Evolutionary conservation across 2,888 invertebrate genomes (phyloP).

Genomic region (Hypolimnas misippus): DNA sequence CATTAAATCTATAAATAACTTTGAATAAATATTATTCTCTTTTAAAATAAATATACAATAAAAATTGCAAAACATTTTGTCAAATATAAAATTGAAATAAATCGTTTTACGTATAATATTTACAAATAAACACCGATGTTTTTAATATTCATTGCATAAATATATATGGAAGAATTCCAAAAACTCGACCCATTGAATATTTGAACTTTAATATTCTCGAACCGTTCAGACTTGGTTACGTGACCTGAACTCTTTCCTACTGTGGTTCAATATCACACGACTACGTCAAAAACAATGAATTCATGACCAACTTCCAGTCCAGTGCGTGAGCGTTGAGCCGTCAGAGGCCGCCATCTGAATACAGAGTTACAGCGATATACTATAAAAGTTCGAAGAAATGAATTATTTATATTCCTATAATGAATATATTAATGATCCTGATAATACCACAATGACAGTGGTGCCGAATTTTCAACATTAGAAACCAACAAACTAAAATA

Average conservation of each 20-base stretch:
- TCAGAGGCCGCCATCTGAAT: constrained; percentile 60
- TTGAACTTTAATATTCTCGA: constrained; percentile 71
- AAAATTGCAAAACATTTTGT: too few relatives aligned
- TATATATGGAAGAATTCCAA: constrained; percentile 65
- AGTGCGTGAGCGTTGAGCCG: constrained; percentile 62
- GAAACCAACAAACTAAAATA: background rate
- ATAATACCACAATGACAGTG: background rate
- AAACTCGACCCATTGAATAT: constrained; percentile 70
- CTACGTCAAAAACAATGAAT: constrained; percentile 77
- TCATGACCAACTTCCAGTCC: constrained; percentile 73
- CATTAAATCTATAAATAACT: background rate
- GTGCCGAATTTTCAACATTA: background rate
- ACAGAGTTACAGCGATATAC: constrained; percentile 55
- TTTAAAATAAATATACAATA: too few relatives aligned
- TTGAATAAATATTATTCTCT: background rate
- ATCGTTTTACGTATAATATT: constrained; percentile 24
- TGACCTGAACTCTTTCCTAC: constrained; percentile 79
- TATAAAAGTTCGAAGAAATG: constrained; percentile 46
- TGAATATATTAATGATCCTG: constrained; percentile 24
- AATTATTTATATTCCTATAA: constrained; percentile 40
- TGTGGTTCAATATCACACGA: constrained; percentile 76
- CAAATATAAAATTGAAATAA: too few relatives aligned
- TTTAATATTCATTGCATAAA: constrained; percentile 53
- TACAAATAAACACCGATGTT: constrained; percentile 46
- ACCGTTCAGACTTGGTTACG: constrained; percentile 67